phyloP scores from a whole-genome alignment of 2,888 invertebrate genomes.

The Pemphredon lugubris region DNA sequence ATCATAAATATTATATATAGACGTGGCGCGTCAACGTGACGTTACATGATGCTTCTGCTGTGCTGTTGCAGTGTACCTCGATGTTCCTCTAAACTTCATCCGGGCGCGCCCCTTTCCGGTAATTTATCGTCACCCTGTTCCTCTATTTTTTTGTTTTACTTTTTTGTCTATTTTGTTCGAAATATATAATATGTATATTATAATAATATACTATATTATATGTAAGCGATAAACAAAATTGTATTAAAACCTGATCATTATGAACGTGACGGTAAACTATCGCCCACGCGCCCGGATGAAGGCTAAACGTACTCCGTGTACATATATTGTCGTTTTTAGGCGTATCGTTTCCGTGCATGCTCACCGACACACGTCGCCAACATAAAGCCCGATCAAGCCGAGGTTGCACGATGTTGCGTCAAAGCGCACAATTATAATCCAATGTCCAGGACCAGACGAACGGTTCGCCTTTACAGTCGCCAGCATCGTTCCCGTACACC shows the following conservation, averaged over 20 bases:
- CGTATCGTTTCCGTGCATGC: constrained; percentile 54
- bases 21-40: constrained; percentile 50
- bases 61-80: constrained; percentile 58
- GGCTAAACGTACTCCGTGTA: constrained; percentile 56
- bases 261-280: no score
- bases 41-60: constrained; percentile 56
- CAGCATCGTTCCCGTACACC: constrained; percentile 47
- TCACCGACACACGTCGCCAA: constrained; percentile 19
- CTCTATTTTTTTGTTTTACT: no score
- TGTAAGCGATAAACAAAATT: no score
- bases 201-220: no score
- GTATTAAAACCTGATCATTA: no score
- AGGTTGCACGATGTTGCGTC: constrained; percentile 26
- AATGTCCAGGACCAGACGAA: constrained; percentile 53
- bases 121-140: no score
- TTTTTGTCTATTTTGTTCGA: no score
- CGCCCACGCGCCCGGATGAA: no score
- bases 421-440: constrained; percentile 53
- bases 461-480: constrained; percentile 61
- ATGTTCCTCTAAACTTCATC: constrained; percentile 62
- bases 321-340: constrained; percentile 44
- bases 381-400: not conserved
- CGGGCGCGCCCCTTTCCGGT: no score
- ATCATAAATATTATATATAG: constrained; percentile 29
- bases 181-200: no score